Conservation (phyloP, 2,113 vertebrate species). For the Planiliza haematocheilus region DNA sequence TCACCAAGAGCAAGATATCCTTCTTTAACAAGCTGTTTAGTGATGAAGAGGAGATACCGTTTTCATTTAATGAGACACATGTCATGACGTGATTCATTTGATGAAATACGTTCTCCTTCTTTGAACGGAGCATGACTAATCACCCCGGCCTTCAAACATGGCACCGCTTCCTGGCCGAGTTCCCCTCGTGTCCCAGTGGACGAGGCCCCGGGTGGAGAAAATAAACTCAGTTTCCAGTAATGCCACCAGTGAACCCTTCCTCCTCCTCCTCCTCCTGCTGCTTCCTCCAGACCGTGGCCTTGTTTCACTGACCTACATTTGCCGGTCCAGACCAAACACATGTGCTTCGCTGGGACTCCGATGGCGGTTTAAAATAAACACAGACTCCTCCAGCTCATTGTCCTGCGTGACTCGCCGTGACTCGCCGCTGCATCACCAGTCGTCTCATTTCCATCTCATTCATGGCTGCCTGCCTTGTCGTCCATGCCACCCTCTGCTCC, state of each 20-base stretch:
- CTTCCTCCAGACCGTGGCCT: conserved; percentile 10
- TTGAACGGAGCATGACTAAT: not conserved
- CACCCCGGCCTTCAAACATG: not conserved
- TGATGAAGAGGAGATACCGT: too few species aligned
- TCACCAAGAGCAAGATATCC: too few species aligned
- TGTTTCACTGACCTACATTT: conserved; percentile 72
- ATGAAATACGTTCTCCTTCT: not conserved
- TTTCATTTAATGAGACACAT: too few species aligned
- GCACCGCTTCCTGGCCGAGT: not conserved
- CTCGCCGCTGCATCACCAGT: conserved; percentile 6
- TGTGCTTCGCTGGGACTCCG: conserved; percentile 19
- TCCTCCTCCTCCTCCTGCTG: not conserved
- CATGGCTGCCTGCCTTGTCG: conserved; percentile 19
- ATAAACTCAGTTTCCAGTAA: conserved; percentile 50
- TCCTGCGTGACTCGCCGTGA: not conserved
- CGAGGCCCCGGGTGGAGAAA: conserved; percentile 33
- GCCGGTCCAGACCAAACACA: conserved; percentile 36
- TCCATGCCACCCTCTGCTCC: not conserved
- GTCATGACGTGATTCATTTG: not conserved
- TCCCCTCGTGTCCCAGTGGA: conserved; percentile 42
- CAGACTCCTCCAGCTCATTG: not conserved
- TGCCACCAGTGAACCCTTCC: not conserved
- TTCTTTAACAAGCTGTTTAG: too few species aligned
- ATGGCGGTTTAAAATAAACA: conserved; percentile 61
- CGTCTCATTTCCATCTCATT: conserved; percentile 6